These are phyloP conservation scores for Dendroctonus ponderosae DNA, from an alignment of 1,140 invertebrate genomes.

Conservation along the genomic window DNA sequence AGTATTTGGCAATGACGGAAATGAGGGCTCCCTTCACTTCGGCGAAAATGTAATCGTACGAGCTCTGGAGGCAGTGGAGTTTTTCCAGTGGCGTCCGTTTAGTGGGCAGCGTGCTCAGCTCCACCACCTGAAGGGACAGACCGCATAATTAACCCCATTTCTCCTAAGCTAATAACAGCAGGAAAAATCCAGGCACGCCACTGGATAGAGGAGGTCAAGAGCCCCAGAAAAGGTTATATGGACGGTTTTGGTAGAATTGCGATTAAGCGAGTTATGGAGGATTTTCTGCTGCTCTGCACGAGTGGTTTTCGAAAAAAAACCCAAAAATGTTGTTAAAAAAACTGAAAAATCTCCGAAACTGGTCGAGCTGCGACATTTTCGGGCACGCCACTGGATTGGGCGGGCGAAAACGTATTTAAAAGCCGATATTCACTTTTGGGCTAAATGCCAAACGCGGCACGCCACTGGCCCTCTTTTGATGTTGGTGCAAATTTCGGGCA, in stretches of 20 bases:
- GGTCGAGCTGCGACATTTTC: too few species aligned
- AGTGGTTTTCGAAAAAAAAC: too few species aligned
- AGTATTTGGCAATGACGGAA: slow-evolving; percentile 40
- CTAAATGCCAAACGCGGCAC: too few species aligned
- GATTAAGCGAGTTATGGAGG: neutral
- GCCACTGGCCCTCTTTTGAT: too few species aligned
- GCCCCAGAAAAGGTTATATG: neutral
- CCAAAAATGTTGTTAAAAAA: too few species aligned
- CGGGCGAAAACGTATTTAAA: too few species aligned
- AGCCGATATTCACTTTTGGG: too few species aligned
- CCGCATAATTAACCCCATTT: neutral
- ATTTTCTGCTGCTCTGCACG: too few species aligned
- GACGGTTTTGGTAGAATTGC: neutral
- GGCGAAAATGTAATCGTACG: slow-evolving; percentile 46
- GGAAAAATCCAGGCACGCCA: neutral
- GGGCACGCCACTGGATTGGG: too few species aligned
- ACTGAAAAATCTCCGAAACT: too few species aligned
- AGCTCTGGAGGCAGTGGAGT: slow-evolving; percentile 41
- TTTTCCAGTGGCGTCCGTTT: slow-evolving; percentile 43
- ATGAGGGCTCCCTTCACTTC: slow-evolving; percentile 45
- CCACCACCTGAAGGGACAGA: slow-evolving; percentile 41
- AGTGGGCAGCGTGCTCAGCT: slow-evolving; percentile 43
- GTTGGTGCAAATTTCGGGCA: too few species aligned
- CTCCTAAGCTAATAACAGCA: neutral
- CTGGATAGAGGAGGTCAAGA: neutral